These are phyloP conservation scores for Prunella fulvescens DNA, from an alignment of 2,113 vertebrate genomes.

Conservation along the genomic window DNA sequence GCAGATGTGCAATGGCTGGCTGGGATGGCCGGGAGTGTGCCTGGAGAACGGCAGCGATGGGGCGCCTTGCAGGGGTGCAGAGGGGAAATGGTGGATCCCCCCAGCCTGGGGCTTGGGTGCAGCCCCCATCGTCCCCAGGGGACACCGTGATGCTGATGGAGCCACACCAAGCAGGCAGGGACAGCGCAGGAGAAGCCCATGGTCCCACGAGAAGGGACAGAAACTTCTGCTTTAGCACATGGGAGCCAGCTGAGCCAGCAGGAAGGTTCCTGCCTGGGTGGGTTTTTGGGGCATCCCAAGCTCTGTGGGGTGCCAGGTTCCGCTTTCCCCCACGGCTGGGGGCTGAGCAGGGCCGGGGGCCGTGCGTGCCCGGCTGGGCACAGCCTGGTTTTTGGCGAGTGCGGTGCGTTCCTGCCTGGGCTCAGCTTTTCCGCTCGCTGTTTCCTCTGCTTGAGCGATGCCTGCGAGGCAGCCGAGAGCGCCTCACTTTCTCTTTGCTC, in stretches of 20 bases:
- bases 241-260: not conserved
- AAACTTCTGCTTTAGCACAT: not conserved
- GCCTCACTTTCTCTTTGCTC: not conserved
- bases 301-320: not conserved
- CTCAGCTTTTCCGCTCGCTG: not conserved
- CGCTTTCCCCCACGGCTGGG: fast-evolving
- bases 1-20: not conserved
- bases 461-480: not conserved
- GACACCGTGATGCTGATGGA: not conserved
- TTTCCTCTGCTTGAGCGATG: not conserved
- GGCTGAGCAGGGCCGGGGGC: not conserved
- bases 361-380: not conserved
- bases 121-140: not conserved
- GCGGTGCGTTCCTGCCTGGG: not conserved
- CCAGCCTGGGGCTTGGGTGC: too few species aligned
- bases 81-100: not conserved
- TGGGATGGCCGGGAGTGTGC: fast-evolving
- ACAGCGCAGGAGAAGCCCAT: not conserved
- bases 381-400: not conserved
- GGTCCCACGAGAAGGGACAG: not conserved
- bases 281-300: fast-evolving
- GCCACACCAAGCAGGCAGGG: not conserved
- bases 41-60: fast-evolving
- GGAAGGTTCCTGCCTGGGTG: not conserved
- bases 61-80: fast-evolving